A percentile compares a stretch with the other conserved stretches of the same genome.
phyloP scores from a whole-genome alignment of 2,888 invertebrate species.

The Coleophora flavipennella region DNA sequence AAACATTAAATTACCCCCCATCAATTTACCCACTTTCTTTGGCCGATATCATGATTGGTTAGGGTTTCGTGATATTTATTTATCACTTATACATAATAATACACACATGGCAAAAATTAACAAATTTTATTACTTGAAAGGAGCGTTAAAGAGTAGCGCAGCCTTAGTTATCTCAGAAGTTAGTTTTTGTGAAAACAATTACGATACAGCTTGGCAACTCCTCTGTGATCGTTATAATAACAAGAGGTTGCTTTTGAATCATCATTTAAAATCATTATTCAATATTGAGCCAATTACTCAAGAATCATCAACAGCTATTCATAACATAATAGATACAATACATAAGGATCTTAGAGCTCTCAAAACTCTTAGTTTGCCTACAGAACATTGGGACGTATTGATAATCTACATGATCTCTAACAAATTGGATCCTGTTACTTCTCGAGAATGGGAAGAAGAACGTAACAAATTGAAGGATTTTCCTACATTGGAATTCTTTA shows the following conservation, averaged over 20 bases:
- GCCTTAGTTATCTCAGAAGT: slow-evolving; percentile 7
- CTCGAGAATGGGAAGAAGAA: slow-evolving; percentile 9
- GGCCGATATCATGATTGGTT: slow-evolving; percentile 12
- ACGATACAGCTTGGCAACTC: slow-evolving; percentile 10
- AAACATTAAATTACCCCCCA: slow-evolving; percentile 9
- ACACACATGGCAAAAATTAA: slow-evolving; percentile 7
- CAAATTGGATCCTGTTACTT: slow-evolving; percentile 9
- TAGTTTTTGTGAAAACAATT: slow-evolving; percentile 11
- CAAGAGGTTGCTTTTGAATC: slow-evolving; percentile 9
- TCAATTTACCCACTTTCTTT: slow-evolving; percentile 9
- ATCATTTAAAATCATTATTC: slow-evolving; percentile 9
- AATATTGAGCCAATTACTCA: slow-evolving; percentile 3
- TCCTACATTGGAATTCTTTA: slow-evolving; percentile 10
- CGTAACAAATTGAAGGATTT: slow-evolving; percentile 5
- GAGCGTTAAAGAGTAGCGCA: slow-evolving; percentile 9
- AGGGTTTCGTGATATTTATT: slow-evolving; percentile 12
- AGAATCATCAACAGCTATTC: slow-evolving; percentile 5
- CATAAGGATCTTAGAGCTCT: slow-evolving; percentile 12
- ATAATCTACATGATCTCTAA: slow-evolving; percentile 7
- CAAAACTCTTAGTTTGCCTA: slow-evolving; percentile 8
- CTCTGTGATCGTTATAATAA: slow-evolving; percentile 13
- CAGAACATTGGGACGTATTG: slow-evolving; percentile 11
- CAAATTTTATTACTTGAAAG: slow-evolving; percentile 12
- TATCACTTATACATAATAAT: slow-evolving; percentile 9
- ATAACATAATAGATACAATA: slow-evolving; percentile 6